Evolutionary conservation across 1,140 invertebrate genomes (phyloP).

Genomic region (Drosophila nannoptera): DNA sequence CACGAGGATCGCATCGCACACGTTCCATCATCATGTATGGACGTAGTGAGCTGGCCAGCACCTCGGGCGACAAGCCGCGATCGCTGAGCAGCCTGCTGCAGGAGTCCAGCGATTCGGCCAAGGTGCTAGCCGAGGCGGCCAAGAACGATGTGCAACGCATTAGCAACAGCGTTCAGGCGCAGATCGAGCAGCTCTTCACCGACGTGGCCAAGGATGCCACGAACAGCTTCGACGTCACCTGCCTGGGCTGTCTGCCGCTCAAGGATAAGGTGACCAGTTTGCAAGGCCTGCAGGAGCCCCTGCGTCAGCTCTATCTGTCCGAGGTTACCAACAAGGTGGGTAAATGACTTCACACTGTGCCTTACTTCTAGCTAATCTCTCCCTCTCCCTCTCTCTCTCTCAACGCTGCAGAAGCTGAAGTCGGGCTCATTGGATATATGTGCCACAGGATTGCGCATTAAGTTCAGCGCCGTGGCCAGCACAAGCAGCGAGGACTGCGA

Average conservation of each 20-base stretch:
- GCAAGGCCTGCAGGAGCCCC: conserved; percentile 88
- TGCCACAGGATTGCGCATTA: conserved; percentile 83
- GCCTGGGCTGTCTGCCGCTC: conserved; percentile 88
- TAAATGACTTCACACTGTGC: background rate
- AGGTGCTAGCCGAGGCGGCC: conserved; percentile 68
- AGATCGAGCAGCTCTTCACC: conserved; percentile 91
- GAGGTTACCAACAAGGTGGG: conserved; percentile 65
- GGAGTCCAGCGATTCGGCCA: conserved; percentile 60
- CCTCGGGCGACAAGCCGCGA: conserved; percentile 57
- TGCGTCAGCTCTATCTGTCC: conserved; percentile 87
- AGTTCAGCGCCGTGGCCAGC: conserved; percentile 40
- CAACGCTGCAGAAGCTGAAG: conserved; percentile 47
- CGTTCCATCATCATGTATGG: conserved; percentile 79
- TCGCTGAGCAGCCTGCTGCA: conserved; percentile 73
- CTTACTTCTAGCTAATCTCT: too few relatives aligned
- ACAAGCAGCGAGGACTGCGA: conserved; percentile 41
- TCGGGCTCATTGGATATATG: conserved; percentile 85
- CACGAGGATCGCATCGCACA: conserved; percentile 75
- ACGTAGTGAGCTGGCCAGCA: conserved; percentile 77
- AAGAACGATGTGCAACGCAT: conserved; percentile 78
- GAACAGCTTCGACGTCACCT: conserved; percentile 85
- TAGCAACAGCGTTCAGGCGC: conserved; percentile 89
- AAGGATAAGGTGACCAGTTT: conserved; percentile 89
- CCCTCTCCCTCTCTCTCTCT: too few relatives aligned
- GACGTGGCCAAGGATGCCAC: conserved; percentile 87